Evolutionary conservation across 2,797 vertebrate species (phyloP).

Genomic region (Rhinichthys osculus): DNA sequence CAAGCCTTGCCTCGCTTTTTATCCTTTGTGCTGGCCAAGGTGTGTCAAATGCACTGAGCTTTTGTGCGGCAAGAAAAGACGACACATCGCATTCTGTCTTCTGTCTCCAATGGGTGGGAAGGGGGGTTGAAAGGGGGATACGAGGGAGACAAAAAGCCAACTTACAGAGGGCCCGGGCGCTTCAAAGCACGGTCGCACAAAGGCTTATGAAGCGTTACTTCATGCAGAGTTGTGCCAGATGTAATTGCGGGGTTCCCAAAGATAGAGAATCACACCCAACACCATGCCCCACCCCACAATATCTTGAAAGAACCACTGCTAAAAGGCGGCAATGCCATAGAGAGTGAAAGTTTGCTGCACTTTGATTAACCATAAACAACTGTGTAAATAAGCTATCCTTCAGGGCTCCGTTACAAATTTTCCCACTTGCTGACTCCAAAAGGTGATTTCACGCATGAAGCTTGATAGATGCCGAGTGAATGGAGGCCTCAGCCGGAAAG

Average conservation of each 20-base stretch:
- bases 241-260: conserved; percentile 81
- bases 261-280: conserved; percentile 78
- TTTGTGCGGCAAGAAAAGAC: conserved; percentile 72
- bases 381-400: conserved; percentile 74
- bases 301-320: conserved; percentile 72
- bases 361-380: conserved; percentile 76
- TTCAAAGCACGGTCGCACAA: conserved; percentile 81
- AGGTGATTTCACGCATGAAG: conserved; percentile 68
- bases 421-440: conserved; percentile 66
- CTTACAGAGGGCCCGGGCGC: conserved; percentile 75
- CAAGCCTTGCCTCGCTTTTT: conserved; percentile 80
- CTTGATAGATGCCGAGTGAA: conserved; percentile 66
- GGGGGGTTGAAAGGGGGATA: conserved; percentile 44
- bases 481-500: conserved; percentile 65
- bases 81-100: conserved; percentile 83
- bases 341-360: conserved; percentile 72
- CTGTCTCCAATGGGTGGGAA: conserved; percentile 74
- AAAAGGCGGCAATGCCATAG: conserved; percentile 67
- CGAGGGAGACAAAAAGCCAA: conserved; percentile 75
- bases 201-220: conserved; percentile 81
- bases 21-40: conserved; percentile 84
- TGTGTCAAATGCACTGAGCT: conserved; percentile 84
- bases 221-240: conserved; percentile 84
- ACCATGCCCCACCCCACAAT: conserved; percentile 69
- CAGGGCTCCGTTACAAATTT: conserved; percentile 67